phyloP scores from a whole-genome alignment of 2,797 vertebrate genomes.

The Danio jaintianensis region DNA sequence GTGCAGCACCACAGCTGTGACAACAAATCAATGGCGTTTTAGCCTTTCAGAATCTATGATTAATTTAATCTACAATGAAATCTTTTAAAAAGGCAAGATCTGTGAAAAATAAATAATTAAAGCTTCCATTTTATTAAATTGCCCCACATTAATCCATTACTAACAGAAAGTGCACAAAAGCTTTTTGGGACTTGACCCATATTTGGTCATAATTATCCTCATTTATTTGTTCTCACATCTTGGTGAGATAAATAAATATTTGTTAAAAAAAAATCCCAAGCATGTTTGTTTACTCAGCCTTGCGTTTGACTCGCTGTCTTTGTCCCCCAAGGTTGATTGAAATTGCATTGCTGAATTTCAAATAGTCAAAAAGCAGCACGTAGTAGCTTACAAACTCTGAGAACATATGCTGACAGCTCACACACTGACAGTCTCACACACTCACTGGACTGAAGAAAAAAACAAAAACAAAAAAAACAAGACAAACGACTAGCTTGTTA shows the following conservation, averaged over 20 bases:
- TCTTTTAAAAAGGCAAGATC: neutral
- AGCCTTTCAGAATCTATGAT: neutral
- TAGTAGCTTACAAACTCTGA: slow-evolving; percentile 18
- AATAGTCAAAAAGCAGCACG: slow-evolving; percentile 13
- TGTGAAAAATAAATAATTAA: neutral
- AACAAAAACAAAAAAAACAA: too few species aligned
- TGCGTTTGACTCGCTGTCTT: slow-evolving; percentile 1
- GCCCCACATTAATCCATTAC: slow-evolving; percentile 17
- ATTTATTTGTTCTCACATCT: slow-evolving; percentile 15
- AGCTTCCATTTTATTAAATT: neutral
- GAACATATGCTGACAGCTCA: slow-evolving; percentile 46
- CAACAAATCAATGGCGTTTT: neutral
- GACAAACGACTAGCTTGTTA: slow-evolving; percentile 49
- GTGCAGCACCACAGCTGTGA: neutral
- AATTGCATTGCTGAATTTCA: slow-evolving; percentile 35
- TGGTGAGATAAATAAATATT: slow-evolving; percentile 47
- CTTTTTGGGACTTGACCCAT: neutral
- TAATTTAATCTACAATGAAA: neutral
- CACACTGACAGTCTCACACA: slow-evolving; percentile 32
- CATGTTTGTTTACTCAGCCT: slow-evolving; percentile 29
- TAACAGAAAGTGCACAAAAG: neutral
- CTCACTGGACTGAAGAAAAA: slow-evolving; percentile 44
- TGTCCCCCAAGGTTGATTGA: slow-evolving; percentile 22
- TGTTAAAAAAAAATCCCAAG: neutral
- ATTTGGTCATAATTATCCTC: slow-evolving; percentile 21